Percentiles rank a stretch among this genome's conserved stretches.
Conservation (phyloP, 2,113 vertebrate genomes). For the Lynx canadensis region DNA sequence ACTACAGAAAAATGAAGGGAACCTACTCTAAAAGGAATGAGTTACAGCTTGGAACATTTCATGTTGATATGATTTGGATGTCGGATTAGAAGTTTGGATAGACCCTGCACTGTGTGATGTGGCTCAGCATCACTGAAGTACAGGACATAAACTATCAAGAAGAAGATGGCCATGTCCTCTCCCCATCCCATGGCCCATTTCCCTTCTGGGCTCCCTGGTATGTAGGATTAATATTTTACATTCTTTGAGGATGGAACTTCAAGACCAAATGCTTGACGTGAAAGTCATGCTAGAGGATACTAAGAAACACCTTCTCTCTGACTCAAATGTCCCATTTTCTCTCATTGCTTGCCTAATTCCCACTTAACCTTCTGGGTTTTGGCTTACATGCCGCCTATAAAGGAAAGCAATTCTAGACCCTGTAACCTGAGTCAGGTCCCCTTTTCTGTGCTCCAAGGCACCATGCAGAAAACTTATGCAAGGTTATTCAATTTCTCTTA, state of each 20-base stretch:
- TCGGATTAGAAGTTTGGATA: not conserved
- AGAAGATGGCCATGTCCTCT: not conserved
- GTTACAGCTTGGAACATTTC: conserved; percentile 52
- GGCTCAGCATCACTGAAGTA: not conserved
- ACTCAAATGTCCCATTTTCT: not conserved
- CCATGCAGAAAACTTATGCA: not conserved
- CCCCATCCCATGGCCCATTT: not conserved
- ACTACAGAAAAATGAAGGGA: conserved; percentile 64
- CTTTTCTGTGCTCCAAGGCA: not conserved
- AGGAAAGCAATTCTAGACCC: not conserved
- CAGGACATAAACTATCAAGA: not conserved
- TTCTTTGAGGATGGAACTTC: not conserved
- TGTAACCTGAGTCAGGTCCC: not conserved
- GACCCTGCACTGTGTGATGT: not conserved
- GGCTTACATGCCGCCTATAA: not conserved
- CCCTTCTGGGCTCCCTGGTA: not conserved
- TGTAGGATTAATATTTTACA: not conserved
- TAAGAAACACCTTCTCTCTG: not conserved
- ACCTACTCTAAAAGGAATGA: conserved; percentile 48
- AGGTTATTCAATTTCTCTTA: not conserved
- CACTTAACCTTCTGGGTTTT: not conserved
- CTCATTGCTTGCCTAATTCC: not conserved
- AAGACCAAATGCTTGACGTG: not conserved
- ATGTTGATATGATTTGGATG: conserved; percentile 37
- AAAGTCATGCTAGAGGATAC: conserved; percentile 19